phyloP scores from a whole-genome alignment of 2,797 vertebrate genomes.

The Tolypeutes matacus region DNA sequence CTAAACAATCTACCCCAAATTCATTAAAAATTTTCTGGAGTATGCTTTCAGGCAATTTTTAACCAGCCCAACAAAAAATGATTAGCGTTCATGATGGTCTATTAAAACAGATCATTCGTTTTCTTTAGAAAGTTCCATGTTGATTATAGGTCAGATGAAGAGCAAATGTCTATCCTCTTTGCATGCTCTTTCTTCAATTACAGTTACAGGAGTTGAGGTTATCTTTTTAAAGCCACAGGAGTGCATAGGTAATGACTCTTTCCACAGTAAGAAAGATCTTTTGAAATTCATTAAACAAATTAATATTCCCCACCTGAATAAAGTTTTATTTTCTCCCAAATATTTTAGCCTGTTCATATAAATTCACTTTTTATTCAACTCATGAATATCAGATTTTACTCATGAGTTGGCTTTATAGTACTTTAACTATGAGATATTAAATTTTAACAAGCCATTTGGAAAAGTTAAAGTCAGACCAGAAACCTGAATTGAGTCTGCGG shows the following conservation, averaged over 20 bases:
- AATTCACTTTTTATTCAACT: constrained; percentile 28
- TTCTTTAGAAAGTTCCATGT: constrained; percentile 49
- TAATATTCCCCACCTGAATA: not conserved
- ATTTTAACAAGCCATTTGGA: not conserved
- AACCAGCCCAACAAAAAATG: constrained; percentile 22
- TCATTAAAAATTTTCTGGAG: constrained; percentile 30
- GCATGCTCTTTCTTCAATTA: constrained; percentile 34
- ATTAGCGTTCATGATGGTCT: not conserved
- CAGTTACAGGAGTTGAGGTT: not conserved
- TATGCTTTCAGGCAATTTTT: constrained; percentile 12
- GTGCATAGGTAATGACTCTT: not conserved
- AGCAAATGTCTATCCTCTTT: not conserved
- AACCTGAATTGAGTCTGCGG: not conserved
- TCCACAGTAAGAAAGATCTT: not conserved
- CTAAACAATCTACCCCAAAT: not conserved
- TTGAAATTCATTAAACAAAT: not conserved
- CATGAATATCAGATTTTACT: constrained; percentile 16
- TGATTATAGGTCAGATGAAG: not conserved
- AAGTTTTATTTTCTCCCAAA: not conserved
- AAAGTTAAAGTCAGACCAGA: constrained; percentile 19
- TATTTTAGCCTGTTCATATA: not conserved
- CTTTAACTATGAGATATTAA: not conserved
- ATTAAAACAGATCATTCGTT: not conserved
- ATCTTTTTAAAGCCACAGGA: not conserved
- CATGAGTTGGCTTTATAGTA: not conserved